Evolutionary conservation across 2,888 invertebrate genomes (phyloP), one percentile per base, ranked within the genome.

Genomic region (Apodemia arnacis): DNA sequence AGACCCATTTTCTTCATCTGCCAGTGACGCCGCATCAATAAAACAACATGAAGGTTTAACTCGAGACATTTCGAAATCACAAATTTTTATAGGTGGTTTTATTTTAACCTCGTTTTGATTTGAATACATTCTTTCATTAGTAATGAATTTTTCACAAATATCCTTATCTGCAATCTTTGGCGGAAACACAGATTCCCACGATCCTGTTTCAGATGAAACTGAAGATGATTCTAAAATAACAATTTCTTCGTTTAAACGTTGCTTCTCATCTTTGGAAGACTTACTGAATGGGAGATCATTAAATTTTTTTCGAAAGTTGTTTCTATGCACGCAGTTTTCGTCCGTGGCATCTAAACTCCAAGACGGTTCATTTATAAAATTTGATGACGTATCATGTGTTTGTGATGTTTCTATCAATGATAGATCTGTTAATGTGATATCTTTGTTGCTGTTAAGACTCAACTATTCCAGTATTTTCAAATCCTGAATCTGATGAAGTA

Each of bases 11-110:
- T 98, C 98, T 95, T 99, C 99, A 95, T 99, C 99, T 31, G 98
- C 98, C 88, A 99, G 97, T 95, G 99, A 99, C 10, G 99, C 99
- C 21, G 99, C 99, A 95, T 99, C 99, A 91, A 99, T 99, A 93
- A 99, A 99, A 95, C 99, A 99, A 38, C 21, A 70, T 59, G 54
- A 63, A 31, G 54, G 54, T 63, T 76, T 63, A 41, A 41, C 75
- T 72, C 63, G 27, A 24, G 66, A 66, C 15, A 15, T 66, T 66
- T 66, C 66, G 5, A 15, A 15, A 24, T 66, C 66, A 27, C 13
- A 5, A 27, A 15, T 27, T 66, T 73, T 69, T 44, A 24, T 11
- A n/a, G 59, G 63, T 31, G 80, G 59, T 80, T 77, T 72, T 84
- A 63, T 15, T 81, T 34, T 72, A 15, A 38, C 69, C 66, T 72